Evolutionary conservation across 2,797 vertebrate genomes (phyloP).

Genomic region (Basileuterus tristriatus): DNA sequence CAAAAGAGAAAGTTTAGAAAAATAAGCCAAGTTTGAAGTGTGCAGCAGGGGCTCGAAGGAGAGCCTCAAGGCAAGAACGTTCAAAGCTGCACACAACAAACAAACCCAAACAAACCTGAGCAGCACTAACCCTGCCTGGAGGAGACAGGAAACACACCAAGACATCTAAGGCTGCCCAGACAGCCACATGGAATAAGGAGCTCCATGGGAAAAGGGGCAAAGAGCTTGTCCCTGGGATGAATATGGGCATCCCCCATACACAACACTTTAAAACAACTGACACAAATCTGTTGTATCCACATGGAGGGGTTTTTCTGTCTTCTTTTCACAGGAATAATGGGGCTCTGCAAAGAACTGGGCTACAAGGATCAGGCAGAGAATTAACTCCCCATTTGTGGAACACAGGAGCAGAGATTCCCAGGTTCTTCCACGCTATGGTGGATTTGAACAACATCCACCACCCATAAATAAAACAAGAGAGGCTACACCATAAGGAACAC

Average conservation of each 20-base stretch:
- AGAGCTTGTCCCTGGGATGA: not conserved
- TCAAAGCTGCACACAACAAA: conserved; percentile 25
- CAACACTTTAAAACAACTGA: not conserved
- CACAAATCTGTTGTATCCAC: not conserved
- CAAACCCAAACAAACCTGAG: not conserved
- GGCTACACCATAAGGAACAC: not conserved
- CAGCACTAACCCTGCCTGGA: not conserved
- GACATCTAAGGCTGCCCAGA: not conserved
- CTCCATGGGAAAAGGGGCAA: conserved; percentile 8
- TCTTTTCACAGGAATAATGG: not conserved
- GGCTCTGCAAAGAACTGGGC: not conserved
- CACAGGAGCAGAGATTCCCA: not conserved
- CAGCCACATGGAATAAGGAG: not conserved
- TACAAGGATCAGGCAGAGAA: not conserved
- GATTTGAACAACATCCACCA: not conserved
- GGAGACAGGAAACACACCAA: not conserved
- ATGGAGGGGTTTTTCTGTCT: rapidly evolving
- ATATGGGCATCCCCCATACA: not conserved
- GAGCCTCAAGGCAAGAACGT: not conserved
- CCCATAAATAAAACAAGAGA: not conserved
- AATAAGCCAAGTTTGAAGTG: conserved; percentile 46
- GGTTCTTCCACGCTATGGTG: not conserved
- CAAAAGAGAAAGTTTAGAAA: conserved; percentile 35
- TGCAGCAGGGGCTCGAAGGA: conserved; percentile 11
- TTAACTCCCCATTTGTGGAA: not conserved